These are phyloP conservation scores for Smittia aterrima DNA, from an alignment of 2,888 invertebrate genomes.

Conservation along the genomic window DNA sequence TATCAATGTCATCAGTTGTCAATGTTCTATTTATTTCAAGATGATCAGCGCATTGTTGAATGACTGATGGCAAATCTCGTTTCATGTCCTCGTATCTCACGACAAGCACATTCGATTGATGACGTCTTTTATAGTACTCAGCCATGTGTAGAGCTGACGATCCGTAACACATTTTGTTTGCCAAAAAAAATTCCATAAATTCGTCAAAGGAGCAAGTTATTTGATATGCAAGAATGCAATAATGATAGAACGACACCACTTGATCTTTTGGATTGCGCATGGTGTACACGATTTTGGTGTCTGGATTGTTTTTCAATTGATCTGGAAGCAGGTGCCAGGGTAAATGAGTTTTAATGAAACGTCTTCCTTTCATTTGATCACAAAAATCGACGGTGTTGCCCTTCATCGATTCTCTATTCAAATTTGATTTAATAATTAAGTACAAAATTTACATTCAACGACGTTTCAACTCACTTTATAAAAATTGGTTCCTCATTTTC, in stretches of 20 bases:
- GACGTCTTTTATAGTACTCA: constrained; percentile 64
- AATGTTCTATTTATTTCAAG: constrained; percentile 48
- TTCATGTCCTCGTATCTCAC: constrained; percentile 83
- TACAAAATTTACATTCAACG: constrained; percentile 45
- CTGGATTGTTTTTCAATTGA: constrained; percentile 54
- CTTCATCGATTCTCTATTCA: constrained; percentile 49
- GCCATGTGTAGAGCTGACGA: constrained; percentile 65
- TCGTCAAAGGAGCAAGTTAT: constrained; percentile 67
- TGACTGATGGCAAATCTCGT: constrained; percentile 64
- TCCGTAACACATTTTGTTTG: constrained; percentile 64
- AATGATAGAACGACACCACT: constrained; percentile 84
- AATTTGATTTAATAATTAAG: constrained; percentile 9
- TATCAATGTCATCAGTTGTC: constrained; percentile 64
- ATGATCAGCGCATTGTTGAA: constrained; percentile 70
- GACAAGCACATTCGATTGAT: constrained; percentile 72
- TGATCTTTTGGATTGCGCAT: constrained; percentile 88
- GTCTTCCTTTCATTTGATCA: constrained; percentile 64
- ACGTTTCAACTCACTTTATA: constrained; percentile 56
- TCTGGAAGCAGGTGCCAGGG: constrained; percentile 69
- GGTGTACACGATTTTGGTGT: constrained; percentile 73
- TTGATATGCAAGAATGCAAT: constrained; percentile 68
- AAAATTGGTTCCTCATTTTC: constrained; percentile 59
- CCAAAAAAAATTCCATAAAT: constrained; percentile 71
- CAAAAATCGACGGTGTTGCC: constrained; percentile 73
- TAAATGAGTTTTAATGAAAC: constrained; percentile 74